Evolutionary conservation across 2,888 invertebrate species (phyloP).

Genomic region (Polia nebulosa): DNA sequence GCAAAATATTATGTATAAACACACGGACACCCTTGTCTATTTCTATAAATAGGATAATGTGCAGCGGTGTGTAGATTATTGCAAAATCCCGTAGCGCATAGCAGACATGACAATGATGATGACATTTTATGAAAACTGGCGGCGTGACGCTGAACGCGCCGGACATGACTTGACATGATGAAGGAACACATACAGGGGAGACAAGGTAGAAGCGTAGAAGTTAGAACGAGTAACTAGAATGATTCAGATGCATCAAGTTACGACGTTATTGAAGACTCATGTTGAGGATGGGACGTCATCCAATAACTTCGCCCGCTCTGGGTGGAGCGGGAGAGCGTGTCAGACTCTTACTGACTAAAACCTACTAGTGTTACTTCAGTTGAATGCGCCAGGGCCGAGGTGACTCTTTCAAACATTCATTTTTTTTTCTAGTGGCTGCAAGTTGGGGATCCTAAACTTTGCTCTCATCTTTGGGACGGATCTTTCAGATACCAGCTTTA

Average conservation of each 20-base stretch:
- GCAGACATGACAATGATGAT: background rate
- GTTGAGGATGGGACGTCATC: too few relatives aligned
- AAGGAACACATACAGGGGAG: background rate
- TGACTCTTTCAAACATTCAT: too few relatives aligned
- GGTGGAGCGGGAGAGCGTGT: too few relatives aligned
- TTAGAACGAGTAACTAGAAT: background rate
- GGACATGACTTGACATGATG: background rate
- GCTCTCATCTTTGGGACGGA: too few relatives aligned
- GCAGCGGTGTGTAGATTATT: background rate
- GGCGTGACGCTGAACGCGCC: background rate
- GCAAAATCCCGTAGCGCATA: background rate
- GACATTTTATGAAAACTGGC: background rate
- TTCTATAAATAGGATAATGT: constrained; percentile 18
- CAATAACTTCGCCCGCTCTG: too few relatives aligned
- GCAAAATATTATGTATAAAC: background rate
- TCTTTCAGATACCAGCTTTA: too few relatives aligned
- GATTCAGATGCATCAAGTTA: background rate
- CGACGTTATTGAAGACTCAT: background rate
- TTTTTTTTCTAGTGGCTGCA: too few relatives aligned
- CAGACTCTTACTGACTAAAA: too few relatives aligned
- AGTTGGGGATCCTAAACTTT: too few relatives aligned
- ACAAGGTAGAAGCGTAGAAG: background rate
- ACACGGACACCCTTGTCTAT: background rate
- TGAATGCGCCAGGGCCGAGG: too few relatives aligned
- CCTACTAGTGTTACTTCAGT: too few relatives aligned